Percentiles rank a stretch among this genome's conserved stretches.
Conservation (phyloP, 2,797 vertebrate species). For the Echiichthys vipera region DNA sequence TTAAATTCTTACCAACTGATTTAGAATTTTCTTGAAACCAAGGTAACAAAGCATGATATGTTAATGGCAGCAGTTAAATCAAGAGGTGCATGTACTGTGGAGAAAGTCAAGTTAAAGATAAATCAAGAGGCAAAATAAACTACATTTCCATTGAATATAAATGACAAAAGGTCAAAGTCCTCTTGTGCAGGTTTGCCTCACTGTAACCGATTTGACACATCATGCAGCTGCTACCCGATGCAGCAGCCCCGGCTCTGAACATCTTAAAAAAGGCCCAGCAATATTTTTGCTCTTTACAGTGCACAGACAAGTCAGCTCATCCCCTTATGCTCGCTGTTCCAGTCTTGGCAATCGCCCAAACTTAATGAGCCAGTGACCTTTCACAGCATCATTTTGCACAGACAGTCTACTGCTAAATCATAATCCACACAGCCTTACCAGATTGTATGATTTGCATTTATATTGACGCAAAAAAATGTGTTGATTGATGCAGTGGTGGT, state of each 20-base stretch:
- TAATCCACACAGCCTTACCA: conserved; percentile 48
- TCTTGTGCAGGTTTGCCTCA: background rate
- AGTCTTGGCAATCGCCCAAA: conserved; percentile 15
- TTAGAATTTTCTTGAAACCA: background rate
- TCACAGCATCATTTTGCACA: conserved; percentile 46
- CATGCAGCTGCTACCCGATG: conserved; percentile 15
- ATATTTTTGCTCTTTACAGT: conserved; percentile 42
- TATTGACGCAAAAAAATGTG: conserved; percentile 59
- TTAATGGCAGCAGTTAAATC: background rate
- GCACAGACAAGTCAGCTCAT: conserved; percentile 21
- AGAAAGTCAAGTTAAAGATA: background rate
- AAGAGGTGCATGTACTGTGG: background rate
- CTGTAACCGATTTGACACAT: conserved; percentile 26
- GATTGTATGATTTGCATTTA: conserved; percentile 74
- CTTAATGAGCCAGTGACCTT: conserved; percentile 66
- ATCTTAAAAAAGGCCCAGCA: conserved; percentile 13
- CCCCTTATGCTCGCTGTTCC: conserved; percentile 6
- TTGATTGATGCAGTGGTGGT: conserved; percentile 47
- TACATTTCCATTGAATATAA: background rate
- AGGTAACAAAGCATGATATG: background rate
- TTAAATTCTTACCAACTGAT: background rate
- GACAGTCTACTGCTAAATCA: conserved; percentile 31
- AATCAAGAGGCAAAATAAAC: background rate
- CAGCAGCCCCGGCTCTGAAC: conserved; percentile 13
- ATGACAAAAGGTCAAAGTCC: background rate